A percentile compares a stretch with the other conserved stretches of the same genome.
Conservation (phyloP, 2,797 vertebrate genomes). For the Anguilla anguilla region DNA sequence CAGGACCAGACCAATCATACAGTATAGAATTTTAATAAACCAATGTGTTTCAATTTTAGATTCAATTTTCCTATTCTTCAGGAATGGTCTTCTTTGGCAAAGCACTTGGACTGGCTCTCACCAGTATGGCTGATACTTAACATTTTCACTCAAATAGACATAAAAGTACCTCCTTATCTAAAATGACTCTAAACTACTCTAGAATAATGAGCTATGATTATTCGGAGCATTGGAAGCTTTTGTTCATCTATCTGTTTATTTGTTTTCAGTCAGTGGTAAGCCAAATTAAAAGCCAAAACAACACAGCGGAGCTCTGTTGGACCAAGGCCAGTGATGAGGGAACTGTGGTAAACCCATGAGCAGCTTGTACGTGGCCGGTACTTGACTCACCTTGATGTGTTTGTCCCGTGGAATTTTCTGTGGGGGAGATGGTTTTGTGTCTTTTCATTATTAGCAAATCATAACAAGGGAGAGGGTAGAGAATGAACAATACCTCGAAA, state of each 20-base stretch:
- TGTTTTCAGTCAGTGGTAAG: background rate
- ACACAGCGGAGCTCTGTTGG: background rate
- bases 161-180: background rate
- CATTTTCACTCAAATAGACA: background rate
- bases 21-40: background rate
- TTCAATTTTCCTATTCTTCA: background rate
- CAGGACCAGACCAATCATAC: background rate
- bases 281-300: background rate
- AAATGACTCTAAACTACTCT: background rate
- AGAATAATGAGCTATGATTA: background rate
- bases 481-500: background rate
- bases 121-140: background rate
- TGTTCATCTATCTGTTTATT: constrained; percentile 2
- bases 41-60: background rate
- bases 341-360: background rate
- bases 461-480: background rate
- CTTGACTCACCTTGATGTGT: background rate
- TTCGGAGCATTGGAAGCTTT: background rate
- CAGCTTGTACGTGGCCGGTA: background rate
- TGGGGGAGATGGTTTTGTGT: background rate
- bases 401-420: background rate
- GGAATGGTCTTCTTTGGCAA: too few species aligned
- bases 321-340: background rate
- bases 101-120: background rate
- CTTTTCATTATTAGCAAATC: background rate